A percentile compares a stretch with the other conserved stretches of the same genome.
Evolutionary conservation across 2,797 vertebrate genomes (phyloP).

Genomic region (Karalla daura): DNA sequence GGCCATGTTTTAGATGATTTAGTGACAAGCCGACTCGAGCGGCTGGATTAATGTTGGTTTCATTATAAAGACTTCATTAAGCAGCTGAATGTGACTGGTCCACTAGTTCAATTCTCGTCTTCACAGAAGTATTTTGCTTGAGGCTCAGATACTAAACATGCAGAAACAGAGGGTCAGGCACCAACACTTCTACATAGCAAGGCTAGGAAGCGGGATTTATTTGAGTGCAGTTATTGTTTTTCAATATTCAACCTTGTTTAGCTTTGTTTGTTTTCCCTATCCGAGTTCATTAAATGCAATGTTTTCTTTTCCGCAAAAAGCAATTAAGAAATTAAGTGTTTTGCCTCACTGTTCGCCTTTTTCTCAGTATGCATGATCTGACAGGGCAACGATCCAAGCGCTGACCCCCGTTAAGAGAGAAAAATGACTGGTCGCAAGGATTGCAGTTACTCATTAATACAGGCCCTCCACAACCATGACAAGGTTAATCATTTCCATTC

Average conservation of each 20-base stretch:
- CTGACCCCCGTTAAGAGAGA: not conserved
- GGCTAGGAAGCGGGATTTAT: too few relatives aligned
- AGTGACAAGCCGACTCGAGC: not conserved
- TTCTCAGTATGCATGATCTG: not conserved
- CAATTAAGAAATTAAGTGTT: not conserved
- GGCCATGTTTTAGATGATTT: not conserved
- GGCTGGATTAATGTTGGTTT: not conserved
- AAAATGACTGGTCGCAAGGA: not conserved
- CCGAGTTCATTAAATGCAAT: too few relatives aligned
- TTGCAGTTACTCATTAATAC: not conserved
- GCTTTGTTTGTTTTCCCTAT: too few relatives aligned
- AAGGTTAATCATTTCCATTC: not conserved
- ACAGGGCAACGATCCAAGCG: not conserved
- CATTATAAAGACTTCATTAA: conserved; percentile 1
- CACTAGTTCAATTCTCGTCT: not conserved
- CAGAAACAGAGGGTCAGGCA: too few relatives aligned
- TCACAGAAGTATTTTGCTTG: not conserved
- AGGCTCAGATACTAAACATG: too few relatives aligned
- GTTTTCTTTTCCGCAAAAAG: not conserved
- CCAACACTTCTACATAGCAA: too few relatives aligned
- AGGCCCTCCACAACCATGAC: not conserved
- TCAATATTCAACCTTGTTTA: not conserved
- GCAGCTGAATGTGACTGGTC: not conserved
- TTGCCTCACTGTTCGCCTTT: not conserved
- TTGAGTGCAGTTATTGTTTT: too few relatives aligned